Evolutionary conservation across 1,140 invertebrate species (phyloP), one percentile per base, ranked within the genome.

Genomic region (Plodia interpunctella): DNA sequence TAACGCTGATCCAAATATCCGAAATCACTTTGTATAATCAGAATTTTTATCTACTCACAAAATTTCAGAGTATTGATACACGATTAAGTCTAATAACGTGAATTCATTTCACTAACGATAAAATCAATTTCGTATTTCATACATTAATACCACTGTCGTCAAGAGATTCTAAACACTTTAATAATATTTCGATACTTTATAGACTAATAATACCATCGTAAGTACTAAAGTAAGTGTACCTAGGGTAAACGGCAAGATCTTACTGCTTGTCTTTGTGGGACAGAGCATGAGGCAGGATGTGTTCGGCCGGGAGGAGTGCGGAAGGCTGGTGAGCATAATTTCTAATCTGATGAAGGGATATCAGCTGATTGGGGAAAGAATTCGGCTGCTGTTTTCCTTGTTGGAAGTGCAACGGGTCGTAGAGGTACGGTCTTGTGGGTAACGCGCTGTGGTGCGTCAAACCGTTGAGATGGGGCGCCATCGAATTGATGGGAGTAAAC

Each of bases 321-420:
- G 91, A 93, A 5, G 96, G 96, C 82, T 98, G 97, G 83, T 97
- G 96, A 63, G 97, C 97, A 90, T 98, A 98, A 87, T 98, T 99
- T 75, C 97, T 93, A 74, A 99, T 98, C 90, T 98, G 97, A 90
- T 98, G 97, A 57, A 99, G 91, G 65, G 97, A 98, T 76, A 99
- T 97, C 72, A 98, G 92, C 83, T 98, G 97, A 85, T 98, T 98
- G 53, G 97, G 97, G 86, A 97, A 98, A 61, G 93, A 93, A 73
- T 94, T 96, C 59, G 94, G 91, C 81, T 90, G 91, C 76, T 92
- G 91, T 72, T 92, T 92, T 44, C 88, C 89, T 74, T 92, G 92
- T 88, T 92, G 93, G 91, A 96, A 96, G 72, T 95, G 96, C 73
- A 98, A 94, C 19, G 97, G 96, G 77, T 98, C 97, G 90, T 98